Evolutionary conservation across 2,113 vertebrate genomes (phyloP).

Genomic region (Nibea coibor): DNA sequence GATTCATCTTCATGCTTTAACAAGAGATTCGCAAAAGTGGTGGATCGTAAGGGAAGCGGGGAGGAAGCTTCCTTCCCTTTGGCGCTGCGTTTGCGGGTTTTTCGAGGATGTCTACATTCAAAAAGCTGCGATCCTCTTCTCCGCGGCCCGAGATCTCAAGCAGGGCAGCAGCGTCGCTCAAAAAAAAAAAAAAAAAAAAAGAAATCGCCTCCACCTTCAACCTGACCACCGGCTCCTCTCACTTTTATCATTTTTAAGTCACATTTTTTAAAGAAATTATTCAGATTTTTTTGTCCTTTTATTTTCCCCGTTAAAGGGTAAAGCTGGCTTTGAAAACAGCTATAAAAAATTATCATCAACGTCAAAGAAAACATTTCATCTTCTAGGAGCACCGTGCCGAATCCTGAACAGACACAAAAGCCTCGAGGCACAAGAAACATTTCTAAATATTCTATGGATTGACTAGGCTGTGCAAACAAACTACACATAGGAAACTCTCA

Average conservation of each 20-base stretch:
- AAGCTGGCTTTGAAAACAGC: constrained; percentile 52
- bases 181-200: not conserved
- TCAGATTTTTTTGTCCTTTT: constrained; percentile 42
- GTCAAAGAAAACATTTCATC: constrained; percentile 58
- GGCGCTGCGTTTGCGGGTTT: constrained; percentile 14
- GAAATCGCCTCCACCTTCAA: not conserved
- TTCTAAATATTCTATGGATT: constrained; percentile 67
- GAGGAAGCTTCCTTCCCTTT: constrained; percentile 45
- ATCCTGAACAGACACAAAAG: constrained; percentile 72
- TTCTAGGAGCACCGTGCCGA: constrained; percentile 63
- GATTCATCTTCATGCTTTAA: constrained; percentile 60
- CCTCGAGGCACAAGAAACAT: constrained; percentile 77
- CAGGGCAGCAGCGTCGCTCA: constrained; percentile 2
- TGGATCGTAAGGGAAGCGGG: not conserved
- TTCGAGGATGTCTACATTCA: constrained; percentile 56
- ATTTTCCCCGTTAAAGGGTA: constrained; percentile 12
- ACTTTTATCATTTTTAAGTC: constrained; percentile 58
- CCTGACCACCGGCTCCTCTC: constrained; percentile 29
- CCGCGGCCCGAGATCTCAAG: not conserved
- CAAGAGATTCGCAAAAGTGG: constrained; percentile 28
- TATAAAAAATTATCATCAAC: constrained; percentile 50
- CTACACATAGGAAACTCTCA: constrained; percentile 75
- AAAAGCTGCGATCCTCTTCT: constrained; percentile 27
- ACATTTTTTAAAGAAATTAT: constrained; percentile 53
- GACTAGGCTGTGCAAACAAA: constrained; percentile 82